Base-by-base conservation (phyloP, 1,140 invertebrate species). In the Aphelenchoides besseyi region DNA sequence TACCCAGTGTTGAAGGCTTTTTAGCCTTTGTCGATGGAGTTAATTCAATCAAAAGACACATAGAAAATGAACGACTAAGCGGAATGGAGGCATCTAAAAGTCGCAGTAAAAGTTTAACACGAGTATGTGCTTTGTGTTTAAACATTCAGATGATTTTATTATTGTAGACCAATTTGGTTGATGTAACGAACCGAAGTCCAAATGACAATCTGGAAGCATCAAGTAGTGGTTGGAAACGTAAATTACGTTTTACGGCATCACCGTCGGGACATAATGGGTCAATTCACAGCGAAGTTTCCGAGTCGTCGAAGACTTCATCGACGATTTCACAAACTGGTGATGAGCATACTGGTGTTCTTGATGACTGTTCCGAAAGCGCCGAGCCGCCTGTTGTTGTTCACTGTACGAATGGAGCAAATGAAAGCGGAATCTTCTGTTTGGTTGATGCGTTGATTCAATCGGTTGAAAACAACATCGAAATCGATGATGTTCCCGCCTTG, bases 1-100 rank as follows among this genome's bases (percentile, higher is more conserved):
- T 9, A 9, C 8, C 68, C 70, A 69, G 12, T 9, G 16, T n/a
- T 53, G 16, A 61, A 9, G 57, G 41, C 16, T 69, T 69, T 29
- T 73, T 73, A 55, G 76, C 67, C 16, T 81, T 80, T 48, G 66
- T 80, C 28, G 78, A 80, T 63, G 76, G 76, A 9, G 79, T 82
- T 8, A 75, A 69, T 48, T 79, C 77, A 48, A 68, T 80, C 3
- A 79, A 79, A 68, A 48, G 79, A 33, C 78, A 80, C 59, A 79
- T 80, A 29, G 77, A 82, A 62, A 80, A 80, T 62, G 78, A 80
- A 41, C 62, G 36, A n/a, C 23, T 28, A 2, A 69, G 48, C 30
- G 74, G 77, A 74, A 18, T 33, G 71, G 26, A 66, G 52, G 28
- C 29, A 28, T 18, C 53, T 69, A 26, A 71, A 23, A 69, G 70